A percentile compares a stretch with the other conserved stretches of the same genome.
Evolutionary conservation across 2,888 invertebrate species (phyloP).

Genomic region (Tipula helvola): DNA sequence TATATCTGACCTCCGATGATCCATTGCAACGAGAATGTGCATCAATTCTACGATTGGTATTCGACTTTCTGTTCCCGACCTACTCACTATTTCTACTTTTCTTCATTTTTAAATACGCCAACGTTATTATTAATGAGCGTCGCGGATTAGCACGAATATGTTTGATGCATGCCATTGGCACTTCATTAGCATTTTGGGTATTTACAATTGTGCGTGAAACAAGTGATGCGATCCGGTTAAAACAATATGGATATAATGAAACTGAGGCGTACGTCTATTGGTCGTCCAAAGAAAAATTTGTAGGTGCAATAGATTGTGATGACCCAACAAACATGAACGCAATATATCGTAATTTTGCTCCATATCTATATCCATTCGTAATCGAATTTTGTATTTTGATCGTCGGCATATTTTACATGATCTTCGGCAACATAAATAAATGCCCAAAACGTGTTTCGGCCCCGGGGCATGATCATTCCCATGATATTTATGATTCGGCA

Average conservation of each 20-base stretch:
- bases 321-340: conserved; percentile 37
- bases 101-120: conserved; percentile 72
- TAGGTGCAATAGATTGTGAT: conserved; percentile 29
- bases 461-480: conserved; percentile 10
- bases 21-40: conserved; percentile 47
- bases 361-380: conserved; percentile 68
- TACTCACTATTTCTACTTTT: conserved; percentile 66
- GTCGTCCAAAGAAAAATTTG: not conserved
- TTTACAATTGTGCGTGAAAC: conserved; percentile 64
- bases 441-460: conserved; percentile 32
- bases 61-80: conserved; percentile 55
- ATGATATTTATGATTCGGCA: not conserved
- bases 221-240: conserved; percentile 40
- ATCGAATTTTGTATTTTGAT: conserved; percentile 70
- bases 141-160: conserved; percentile 53
- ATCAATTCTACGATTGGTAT: conserved; percentile 43
- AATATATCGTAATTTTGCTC: conserved; percentile 49
- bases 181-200: conserved; percentile 71
- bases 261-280: not conserved
- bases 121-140: conserved; percentile 43
- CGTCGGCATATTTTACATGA: conserved; percentile 58
- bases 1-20: conserved; percentile 42
- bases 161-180: conserved; percentile 67
- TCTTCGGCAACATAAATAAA: conserved; percentile 60
- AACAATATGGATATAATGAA: not conserved